These are phyloP conservation scores for Phyllostomus discolor DNA, from an alignment of 2,113 vertebrate species.

Conservation along the genomic window DNA sequence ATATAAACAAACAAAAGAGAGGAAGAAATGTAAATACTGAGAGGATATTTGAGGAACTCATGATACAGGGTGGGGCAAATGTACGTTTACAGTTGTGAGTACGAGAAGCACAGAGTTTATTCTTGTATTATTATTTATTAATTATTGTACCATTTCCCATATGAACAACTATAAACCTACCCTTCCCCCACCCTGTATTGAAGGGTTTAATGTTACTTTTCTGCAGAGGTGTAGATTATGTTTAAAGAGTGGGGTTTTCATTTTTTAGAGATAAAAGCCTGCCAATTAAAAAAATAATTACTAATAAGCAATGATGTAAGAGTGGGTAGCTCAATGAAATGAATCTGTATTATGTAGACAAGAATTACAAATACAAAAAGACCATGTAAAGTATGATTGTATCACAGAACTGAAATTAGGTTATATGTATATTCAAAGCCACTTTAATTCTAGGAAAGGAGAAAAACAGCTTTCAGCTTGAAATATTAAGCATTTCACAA, in stretches of 20 bases:
- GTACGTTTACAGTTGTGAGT: not conserved
- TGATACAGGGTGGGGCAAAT: not conserved
- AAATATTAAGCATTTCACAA: not conserved
- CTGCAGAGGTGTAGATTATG: not conserved
- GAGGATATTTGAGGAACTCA: not conserved
- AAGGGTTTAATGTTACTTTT: not conserved
- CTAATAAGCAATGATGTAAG: not conserved
- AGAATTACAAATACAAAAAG: not conserved
- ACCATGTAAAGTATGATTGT: not conserved
- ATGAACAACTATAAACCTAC: not conserved
- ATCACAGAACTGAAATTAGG: not conserved
- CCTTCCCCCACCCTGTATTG: not conserved
- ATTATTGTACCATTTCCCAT: not conserved
- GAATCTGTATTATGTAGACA: not conserved
- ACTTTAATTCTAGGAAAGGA: not conserved
- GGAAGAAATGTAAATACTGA: not conserved
- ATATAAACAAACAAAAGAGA: not conserved
- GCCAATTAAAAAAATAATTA: not conserved
- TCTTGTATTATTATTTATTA: not conserved
- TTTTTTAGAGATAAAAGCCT: not conserved
- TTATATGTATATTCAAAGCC: not conserved
- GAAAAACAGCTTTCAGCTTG: not conserved
- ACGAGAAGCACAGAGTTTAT: not conserved
- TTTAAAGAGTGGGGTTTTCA: not conserved
- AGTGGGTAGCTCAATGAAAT: not conserved